Evolutionary conservation across 2,888 invertebrate species (phyloP), one percentile per base, ranked within the genome.

Genomic region (Bembecia ichneumoniformis): DNA sequence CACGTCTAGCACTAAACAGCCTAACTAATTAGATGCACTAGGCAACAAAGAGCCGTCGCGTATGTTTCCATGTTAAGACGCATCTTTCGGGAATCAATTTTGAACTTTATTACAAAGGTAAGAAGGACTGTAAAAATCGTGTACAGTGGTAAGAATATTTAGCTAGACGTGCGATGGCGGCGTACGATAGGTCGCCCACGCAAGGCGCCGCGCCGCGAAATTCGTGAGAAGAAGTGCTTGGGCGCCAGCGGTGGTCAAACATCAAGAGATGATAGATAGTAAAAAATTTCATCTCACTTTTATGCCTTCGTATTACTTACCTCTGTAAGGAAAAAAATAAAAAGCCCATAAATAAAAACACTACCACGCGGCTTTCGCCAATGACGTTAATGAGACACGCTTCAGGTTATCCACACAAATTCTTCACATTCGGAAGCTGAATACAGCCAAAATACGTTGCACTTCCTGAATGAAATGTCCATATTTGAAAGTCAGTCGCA

Each of bases 11-110:
- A 74, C 82, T 84, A 83, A 86, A 79, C 80, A 80, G 82, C 66
- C 80, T 82, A 83, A 84, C 86, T 87, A 87, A 86, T 87, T 84
- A 87, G 86, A 79, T 73, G 80, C 77, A 79, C 82, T 78, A 77
- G 70, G 74, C 78, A 82, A 84, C 82, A 82, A 83, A 82, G 75
- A 68, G 69, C 71, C 65, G 72, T 70, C 65, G n/a, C n/a, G 63
- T 62, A 54, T 58, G 61, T 55, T 58, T 55, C 57, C 62, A 62
- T 59, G 60, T 66, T 58, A 46, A 53, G 44, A 58, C 51, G 49
- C 49, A 51, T 55, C 50, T 53, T 49, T 68, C 58, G 46, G 55
- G 51, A 35, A 47, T 52, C 45, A 65, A 63, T 60, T 62, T 46
- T 72, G 53, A 58, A 60, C 71, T 67, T 64, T 77, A 73, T 56